These are phyloP conservation scores for Gonatopus flavifemur DNA, from an alignment of 1,140 invertebrate genomes.

Conservation along the genomic window DNA sequence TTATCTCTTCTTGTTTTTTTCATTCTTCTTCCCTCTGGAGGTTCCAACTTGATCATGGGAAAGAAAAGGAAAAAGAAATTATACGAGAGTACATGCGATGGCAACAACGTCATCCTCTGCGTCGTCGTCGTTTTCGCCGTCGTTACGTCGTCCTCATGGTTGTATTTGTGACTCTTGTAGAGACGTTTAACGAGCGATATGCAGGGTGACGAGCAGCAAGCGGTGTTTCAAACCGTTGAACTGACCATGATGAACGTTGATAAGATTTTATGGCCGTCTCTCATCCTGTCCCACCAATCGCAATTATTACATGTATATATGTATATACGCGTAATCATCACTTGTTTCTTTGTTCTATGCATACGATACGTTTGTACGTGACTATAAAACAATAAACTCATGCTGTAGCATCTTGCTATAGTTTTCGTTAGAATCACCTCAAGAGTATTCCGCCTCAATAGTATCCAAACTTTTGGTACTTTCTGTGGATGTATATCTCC, in stretches of 20 bases:
- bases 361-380: no score
- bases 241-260: constrained; percentile 44
- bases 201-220: constrained; percentile 37
- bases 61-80: neutral
- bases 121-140: neutral
- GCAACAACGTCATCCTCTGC: constrained; percentile 1
- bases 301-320: constrained; percentile 14
- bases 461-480: no score
- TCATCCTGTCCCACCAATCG: constrained; percentile 39
- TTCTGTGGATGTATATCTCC: no score
- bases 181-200: constrained; percentile 38
- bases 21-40: constrained; percentile 7
- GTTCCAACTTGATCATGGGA: constrained; percentile 20
- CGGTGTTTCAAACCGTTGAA: constrained; percentile 41
- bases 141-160: no score
- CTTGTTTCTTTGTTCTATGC: neutral
- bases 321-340: constrained; percentile 3
- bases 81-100: neutral
- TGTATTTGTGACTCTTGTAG: no score
- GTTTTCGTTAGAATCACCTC: no score
- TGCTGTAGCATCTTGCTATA: no score
- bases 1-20: constrained; percentile 10
- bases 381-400: no score
- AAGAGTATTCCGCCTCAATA: no score
- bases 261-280: constrained; percentile 44